These are phyloP conservation scores for Drusus annulatus DNA, from an alignment of 1,140 invertebrate species.

Conservation along the genomic window DNA sequence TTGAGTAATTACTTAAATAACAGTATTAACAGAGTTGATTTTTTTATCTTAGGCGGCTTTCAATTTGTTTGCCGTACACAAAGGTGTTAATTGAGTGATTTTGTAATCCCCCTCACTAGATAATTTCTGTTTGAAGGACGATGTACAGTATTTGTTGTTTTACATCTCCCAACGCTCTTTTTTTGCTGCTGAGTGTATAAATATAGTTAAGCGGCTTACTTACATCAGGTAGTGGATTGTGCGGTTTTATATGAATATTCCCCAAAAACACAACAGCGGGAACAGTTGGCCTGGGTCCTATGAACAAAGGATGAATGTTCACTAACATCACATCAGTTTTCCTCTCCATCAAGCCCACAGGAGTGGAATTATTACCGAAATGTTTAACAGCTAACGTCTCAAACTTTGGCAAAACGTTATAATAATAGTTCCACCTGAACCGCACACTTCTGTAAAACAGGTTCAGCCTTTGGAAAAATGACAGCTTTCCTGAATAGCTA, in stretches of 20 bases:
- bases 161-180: too few relatives aligned
- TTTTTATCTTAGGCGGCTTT: too few relatives aligned
- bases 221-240: slow-evolving; percentile 59
- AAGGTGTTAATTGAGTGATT: too few relatives aligned
- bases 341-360: slow-evolving; percentile 56
- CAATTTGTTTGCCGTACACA: too few relatives aligned
- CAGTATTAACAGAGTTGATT: too few relatives aligned
- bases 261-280: slow-evolving; percentile 57
- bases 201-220: neutral
- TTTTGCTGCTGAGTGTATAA: too few relatives aligned
- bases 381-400: slow-evolving; percentile 58
- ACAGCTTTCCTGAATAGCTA: slow-evolving; percentile 49
- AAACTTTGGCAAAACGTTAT: slow-evolving; percentile 49
- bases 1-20: too few relatives aligned
- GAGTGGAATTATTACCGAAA: slow-evolving; percentile 60
- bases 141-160: too few relatives aligned
- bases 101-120: too few relatives aligned
- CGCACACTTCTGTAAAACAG: slow-evolving; percentile 59
- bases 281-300: slow-evolving; percentile 55
- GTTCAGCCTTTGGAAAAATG: slow-evolving; percentile 61
- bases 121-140: too few relatives aligned
- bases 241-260: slow-evolving; percentile 55
- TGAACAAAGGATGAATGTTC: slow-evolving; percentile 60
- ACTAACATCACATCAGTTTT: slow-evolving; percentile 61
- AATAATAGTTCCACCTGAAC: slow-evolving; percentile 47